phyloP scores from a whole-genome alignment of 2,797 vertebrate species.

The Clarias platycephalus region DNA sequence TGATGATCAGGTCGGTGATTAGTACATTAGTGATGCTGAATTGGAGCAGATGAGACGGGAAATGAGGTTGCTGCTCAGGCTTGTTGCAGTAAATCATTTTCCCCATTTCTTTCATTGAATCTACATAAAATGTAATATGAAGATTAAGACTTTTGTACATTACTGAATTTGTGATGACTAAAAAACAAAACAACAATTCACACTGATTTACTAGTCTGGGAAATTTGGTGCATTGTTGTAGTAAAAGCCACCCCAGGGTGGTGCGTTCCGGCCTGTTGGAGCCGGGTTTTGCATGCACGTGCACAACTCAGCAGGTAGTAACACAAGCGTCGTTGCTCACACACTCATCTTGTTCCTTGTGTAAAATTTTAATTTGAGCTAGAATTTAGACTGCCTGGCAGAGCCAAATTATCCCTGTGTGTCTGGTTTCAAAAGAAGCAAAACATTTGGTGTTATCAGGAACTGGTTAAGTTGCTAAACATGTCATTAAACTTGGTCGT shows the following conservation, averaged over 20 bases:
- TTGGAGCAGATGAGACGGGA: no score
- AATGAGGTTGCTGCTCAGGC: no score
- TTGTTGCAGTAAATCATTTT: no score
- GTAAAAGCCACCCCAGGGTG: not conserved
- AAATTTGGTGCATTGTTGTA: not conserved
- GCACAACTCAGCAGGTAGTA: not conserved
- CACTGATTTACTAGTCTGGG: not conserved
- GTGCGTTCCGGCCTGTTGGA: not conserved
- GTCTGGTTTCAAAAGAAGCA: not conserved
- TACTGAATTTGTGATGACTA: not conserved
- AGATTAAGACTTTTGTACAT: no score
- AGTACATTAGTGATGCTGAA: no score
- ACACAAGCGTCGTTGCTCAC: not conserved
- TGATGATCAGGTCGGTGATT: no score
- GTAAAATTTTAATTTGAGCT: not conserved
- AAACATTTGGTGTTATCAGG: no score
- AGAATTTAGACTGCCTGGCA: not conserved
- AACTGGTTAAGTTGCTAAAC: not conserved
- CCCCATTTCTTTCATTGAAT: no score
- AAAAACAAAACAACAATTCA: not conserved
- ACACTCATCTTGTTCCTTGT: not conserved
- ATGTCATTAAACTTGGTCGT: not conserved
- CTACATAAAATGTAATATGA: no score
- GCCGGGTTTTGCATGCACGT: not conserved
- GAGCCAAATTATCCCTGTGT: not conserved